phyloP scores from a whole-genome alignment of 2,797 vertebrate genomes.

The Acrocephalus scirpaceus region DNA sequence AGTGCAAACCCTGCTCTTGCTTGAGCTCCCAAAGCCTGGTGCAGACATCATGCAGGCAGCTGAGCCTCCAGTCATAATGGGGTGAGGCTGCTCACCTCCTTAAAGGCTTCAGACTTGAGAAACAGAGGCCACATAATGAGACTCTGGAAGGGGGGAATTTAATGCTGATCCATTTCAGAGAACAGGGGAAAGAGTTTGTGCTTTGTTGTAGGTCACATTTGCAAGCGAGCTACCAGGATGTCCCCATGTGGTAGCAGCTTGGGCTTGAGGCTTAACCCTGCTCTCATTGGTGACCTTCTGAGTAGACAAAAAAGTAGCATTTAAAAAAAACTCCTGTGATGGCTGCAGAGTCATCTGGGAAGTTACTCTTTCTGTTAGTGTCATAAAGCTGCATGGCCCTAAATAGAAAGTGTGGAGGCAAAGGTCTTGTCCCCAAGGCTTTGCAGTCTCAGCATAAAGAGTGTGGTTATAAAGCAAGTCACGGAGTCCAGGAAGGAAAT shows the following conservation, averaged over 20 bases:
- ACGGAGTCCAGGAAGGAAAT: not conserved
- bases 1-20: not conserved
- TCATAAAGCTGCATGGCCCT: slow-evolving; percentile 18
- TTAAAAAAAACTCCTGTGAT: not conserved
- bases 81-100: not conserved
- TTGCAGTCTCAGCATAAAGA: slow-evolving; percentile 1
- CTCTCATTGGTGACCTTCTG: not conserved
- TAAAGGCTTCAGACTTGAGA: not conserved
- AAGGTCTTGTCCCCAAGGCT: slow-evolving; percentile 21
- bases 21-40: not conserved
- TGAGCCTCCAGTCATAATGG: not conserved
- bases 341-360: slow-evolving; percentile 22
- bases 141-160: not conserved
- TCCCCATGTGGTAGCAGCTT: not conserved
- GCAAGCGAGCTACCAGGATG: not conserved
- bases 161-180: not conserved
- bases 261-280: not conserved
- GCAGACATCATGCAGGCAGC: not conserved
- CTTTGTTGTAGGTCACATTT: not conserved
- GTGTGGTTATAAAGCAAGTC: slow-evolving; percentile 1
- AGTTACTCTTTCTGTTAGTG: slow-evolving; percentile 25
- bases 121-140: not conserved
- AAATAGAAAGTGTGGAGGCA: slow-evolving; percentile 39
- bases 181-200: not conserved
- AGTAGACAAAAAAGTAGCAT: slow-evolving; percentile 1